phyloP scores from a whole-genome alignment of 2,113 vertebrate genomes.

The Saguinus imperator region DNA sequence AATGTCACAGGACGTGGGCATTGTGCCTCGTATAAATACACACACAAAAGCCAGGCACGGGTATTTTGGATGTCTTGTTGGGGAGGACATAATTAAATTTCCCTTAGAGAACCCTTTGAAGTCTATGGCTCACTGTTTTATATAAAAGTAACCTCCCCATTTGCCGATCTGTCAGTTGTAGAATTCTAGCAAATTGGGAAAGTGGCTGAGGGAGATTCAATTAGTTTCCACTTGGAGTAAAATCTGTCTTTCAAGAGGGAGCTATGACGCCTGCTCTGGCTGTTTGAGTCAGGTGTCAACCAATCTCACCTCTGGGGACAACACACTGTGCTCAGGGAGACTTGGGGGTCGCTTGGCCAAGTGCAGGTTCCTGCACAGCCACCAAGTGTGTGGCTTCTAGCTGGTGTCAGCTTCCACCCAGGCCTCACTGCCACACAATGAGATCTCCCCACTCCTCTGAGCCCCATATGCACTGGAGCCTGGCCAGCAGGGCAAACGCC shows the following conservation, averaged over 20 bases:
- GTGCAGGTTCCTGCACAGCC: accelerated
- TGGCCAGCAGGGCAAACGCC: accelerated
- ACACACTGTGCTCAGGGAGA: background rate
- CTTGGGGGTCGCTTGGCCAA: background rate
- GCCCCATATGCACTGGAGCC: accelerated
- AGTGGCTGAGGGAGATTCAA: background rate
- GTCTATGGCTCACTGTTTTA: slow-evolving; percentile 73
- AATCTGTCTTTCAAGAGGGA: background rate
- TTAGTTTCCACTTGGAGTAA: background rate
- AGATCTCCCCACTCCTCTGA: accelerated
- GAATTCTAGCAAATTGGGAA: background rate
- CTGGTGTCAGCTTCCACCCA: too few relatives aligned
- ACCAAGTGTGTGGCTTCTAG: accelerated
- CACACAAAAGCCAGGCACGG: slow-evolving; percentile 79
- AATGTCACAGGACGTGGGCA: slow-evolving; percentile 75
- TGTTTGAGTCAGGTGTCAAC: background rate
- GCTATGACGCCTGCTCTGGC: background rate
- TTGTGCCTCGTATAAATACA: slow-evolving; percentile 76
- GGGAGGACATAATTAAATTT: slow-evolving; percentile 72
- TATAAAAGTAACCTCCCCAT: slow-evolving; percentile 74
- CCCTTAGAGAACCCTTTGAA: slow-evolving; percentile 75
- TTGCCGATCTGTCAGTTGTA: slow-evolving; percentile 72
- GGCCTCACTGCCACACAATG: accelerated
- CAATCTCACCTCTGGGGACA: background rate
- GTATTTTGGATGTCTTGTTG: slow-evolving; percentile 81